A percentile compares a stretch with the other conserved stretches of the same genome.
These are phyloP conservation scores for Tetramorium bicarinatum DNA, from an alignment of 2,888 invertebrate genomes.

Conservation along the genomic window DNA sequence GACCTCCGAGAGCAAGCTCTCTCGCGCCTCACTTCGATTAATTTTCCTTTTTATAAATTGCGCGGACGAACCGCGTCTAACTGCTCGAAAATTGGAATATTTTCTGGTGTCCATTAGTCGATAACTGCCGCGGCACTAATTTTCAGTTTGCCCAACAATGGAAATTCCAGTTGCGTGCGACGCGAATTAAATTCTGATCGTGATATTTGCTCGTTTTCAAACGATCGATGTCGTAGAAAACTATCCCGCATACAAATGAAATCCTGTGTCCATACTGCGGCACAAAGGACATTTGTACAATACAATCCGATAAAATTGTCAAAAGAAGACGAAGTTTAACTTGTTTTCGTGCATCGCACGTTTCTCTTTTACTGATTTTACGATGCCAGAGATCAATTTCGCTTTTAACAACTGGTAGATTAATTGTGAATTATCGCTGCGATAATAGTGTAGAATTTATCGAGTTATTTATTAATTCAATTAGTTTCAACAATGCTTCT, in stretches of 20 bases:
- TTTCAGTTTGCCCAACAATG: slow-evolving; percentile 49
- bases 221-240: slow-evolving; percentile 44
- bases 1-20: slow-evolving; percentile 20
- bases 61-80: slow-evolving; percentile 33
- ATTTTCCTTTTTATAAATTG: slow-evolving; percentile 54
- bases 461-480: not conserved
- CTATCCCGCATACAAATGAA: slow-evolving; percentile 52
- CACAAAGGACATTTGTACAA: slow-evolving; percentile 32
- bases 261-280: not conserved
- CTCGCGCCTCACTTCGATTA: slow-evolving; percentile 22
- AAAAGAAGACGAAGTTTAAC: not conserved
- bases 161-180: slow-evolving; percentile 54
- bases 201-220: slow-evolving; percentile 47
- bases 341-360: not conserved
- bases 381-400: not conserved
- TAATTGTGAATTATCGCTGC: not conserved
- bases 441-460: not conserved
- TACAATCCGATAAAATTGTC: slow-evolving; percentile 1
- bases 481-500: not conserved
- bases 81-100: slow-evolving; percentile 50
- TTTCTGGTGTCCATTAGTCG: slow-evolving; percentile 54
- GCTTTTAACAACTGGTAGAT: not conserved
- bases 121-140: slow-evolving; percentile 50
- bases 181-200: slow-evolving; percentile 54
- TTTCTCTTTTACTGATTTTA: slow-evolving; percentile 12